Base-by-base conservation (phyloP, 2,888 invertebrate genomes). In the Cataglyphis albicans region DNA sequence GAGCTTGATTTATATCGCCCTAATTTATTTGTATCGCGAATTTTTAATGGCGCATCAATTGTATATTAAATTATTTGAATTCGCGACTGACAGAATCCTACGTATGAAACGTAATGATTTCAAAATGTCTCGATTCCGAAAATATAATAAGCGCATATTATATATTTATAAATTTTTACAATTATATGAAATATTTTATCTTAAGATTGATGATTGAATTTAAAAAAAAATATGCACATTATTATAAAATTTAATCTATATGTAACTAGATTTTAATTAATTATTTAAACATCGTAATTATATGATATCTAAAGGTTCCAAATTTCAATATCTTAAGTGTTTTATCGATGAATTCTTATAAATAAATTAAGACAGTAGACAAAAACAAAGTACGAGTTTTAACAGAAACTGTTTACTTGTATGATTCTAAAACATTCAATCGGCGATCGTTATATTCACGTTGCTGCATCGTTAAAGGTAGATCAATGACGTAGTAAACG, bases 401-500 rank as follows among this genome's bases (percentile, higher is more conserved):
- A 6, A 18, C n/a, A 7, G 64, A 59, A 75, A 35, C 41, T 55
- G 52, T 41, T 76, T 55, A 29, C 15, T 29, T 15, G 10, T 48
- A 5, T 6, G 21, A 32, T 21, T 41, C 32, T 32, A 12, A 52
- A 29, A 52, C 1, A 15, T 15, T 15, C 12, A 21, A 78, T 57
- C 57, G 44, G 32, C 59, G 72, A 72, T 72, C 32, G 78, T 32
- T 9, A n/a, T 52, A 52, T 41, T 41, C 59, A 1, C 15, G 41
- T 57, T 35, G 44, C 18, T 18, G 57, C 73, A 44, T 52, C n/a
- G 52, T 21, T 35, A 80, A 76, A 80, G 61, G 44, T 59, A 59
- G 21, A 80, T 82, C 65, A 38, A 48, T 67, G 48, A 81, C 81
- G 80, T 82, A 38, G 81, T 35, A 80, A 80, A 35, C 61, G 81